Percentiles rank a stretch among this genome's conserved stretches.
These are phyloP conservation scores for Timandra comae DNA, from an alignment of 2,888 invertebrate species.

Conservation along the genomic window DNA sequence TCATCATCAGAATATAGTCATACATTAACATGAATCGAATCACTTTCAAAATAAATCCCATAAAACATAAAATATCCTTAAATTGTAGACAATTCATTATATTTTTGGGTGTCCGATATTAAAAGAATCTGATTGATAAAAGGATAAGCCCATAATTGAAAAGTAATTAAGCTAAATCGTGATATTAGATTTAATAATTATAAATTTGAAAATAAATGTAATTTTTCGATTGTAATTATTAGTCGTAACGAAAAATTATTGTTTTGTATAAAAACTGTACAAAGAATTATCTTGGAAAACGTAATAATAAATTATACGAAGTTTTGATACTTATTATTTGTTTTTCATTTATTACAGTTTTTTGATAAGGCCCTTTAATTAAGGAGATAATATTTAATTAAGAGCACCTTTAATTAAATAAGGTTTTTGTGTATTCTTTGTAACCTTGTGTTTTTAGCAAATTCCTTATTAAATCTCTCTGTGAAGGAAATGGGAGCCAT, in stretches of 20 bases:
- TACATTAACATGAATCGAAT: no score
- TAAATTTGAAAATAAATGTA: slow-evolving; percentile 73
- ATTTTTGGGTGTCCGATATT: no score
- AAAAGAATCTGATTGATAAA: no score
- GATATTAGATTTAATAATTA: slow-evolving; percentile 75
- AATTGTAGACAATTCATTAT: no score
- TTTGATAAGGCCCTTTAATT: slow-evolving; percentile 15
- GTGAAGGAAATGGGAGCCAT: no score
- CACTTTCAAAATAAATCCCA: no score
- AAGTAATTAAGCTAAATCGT: slow-evolving; percentile 74
- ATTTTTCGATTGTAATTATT: slow-evolving; percentile 76
- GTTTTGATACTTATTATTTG: slow-evolving; percentile 69
- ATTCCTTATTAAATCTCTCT: slow-evolving; percentile 8
- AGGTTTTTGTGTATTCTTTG: slow-evolving; percentile 3
- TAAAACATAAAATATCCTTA: no score
- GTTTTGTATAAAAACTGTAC: slow-evolving; percentile 74
- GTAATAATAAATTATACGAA: slow-evolving; percentile 73
- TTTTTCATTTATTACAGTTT: slow-evolving; percentile 41
- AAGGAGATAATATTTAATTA: slow-evolving; percentile 20
- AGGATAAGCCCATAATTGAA: slow-evolving; percentile 38
- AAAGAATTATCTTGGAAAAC: slow-evolving; percentile 69
- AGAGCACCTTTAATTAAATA: slow-evolving; percentile 15
- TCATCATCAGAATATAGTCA: no score
- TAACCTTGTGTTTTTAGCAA: slow-evolving; percentile 2
- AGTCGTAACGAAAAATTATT: slow-evolving; percentile 69